These are phyloP conservation scores for Variabilichromis moorii DNA, from an alignment of 2,113 vertebrate species.

Conservation along the genomic window DNA sequence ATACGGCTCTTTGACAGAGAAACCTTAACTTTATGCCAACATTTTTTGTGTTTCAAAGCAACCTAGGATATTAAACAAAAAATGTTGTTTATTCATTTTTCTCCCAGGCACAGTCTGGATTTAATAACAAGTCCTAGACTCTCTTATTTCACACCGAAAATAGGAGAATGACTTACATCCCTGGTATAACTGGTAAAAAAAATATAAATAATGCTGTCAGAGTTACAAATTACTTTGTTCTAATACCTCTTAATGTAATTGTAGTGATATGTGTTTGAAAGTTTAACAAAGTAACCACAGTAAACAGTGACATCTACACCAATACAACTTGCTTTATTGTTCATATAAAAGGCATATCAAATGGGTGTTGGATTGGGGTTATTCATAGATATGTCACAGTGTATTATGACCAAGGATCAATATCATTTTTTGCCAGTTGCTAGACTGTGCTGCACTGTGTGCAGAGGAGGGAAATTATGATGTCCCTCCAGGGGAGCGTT, in stretches of 20 bases:
- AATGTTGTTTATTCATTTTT: background rate
- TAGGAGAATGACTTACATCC: background rate
- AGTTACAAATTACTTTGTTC: background rate
- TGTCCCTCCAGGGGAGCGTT: background rate
- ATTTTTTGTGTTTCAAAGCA: background rate
- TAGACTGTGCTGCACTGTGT: background rate
- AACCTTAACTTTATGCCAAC: background rate
- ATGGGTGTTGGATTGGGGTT: background rate
- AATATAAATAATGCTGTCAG: background rate
- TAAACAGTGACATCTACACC: background rate
- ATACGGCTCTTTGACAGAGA: background rate
- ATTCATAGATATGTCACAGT: background rate
- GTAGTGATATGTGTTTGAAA: background rate
- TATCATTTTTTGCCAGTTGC: background rate
- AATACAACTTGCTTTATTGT: background rate
- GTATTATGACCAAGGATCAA: background rate
- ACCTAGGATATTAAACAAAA: background rate
- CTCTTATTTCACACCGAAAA: background rate
- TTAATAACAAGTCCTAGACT: background rate
- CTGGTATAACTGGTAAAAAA: background rate
- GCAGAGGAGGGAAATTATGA: background rate
- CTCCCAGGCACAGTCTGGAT: background rate
- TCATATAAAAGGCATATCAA: background rate
- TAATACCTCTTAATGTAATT: background rate
- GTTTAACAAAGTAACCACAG: background rate